These are phyloP conservation scores for Ceratina japonica DNA, from an alignment of 1,140 invertebrate genomes.

Conservation along the genomic window DNA sequence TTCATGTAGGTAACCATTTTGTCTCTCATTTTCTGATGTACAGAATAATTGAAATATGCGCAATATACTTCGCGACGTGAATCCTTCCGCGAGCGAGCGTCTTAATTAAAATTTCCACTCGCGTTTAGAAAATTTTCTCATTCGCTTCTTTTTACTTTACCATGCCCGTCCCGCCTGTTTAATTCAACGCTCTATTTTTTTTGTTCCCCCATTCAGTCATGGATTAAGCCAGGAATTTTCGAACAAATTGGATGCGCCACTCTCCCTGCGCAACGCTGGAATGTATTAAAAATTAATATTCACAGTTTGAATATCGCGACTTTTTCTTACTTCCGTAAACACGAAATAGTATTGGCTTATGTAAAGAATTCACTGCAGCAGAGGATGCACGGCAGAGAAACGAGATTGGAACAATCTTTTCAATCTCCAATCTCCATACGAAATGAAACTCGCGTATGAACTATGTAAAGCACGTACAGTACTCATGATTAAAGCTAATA, in stretches of 20 bases:
- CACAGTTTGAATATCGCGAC: too few relatives aligned
- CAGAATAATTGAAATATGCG: background rate
- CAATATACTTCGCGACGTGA: background rate
- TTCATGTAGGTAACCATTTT: too few relatives aligned
- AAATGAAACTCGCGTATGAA: too few relatives aligned
- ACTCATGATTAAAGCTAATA: too few relatives aligned
- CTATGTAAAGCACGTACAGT: too few relatives aligned
- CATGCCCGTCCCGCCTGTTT: background rate
- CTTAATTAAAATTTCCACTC: constrained; percentile 12
- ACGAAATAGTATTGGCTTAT: background rate
- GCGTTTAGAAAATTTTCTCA: background rate
- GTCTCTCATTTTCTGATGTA: too few relatives aligned
- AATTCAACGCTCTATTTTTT: background rate
- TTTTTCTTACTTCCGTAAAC: background rate
- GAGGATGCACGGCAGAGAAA: too few relatives aligned
- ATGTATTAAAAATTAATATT: background rate
- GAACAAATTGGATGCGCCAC: background rate
- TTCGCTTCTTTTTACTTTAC: background rate
- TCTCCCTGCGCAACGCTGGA: background rate
- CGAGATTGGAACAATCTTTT: too few relatives aligned
- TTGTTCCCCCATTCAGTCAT: background rate
- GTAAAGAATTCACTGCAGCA: too few relatives aligned
- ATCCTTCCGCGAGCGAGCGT: background rate
- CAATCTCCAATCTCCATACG: too few relatives aligned
- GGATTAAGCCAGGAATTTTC: constrained; percentile 2